Conservation (phyloP, 2,113 vertebrate genomes). For the Dinomys branickii region DNA sequence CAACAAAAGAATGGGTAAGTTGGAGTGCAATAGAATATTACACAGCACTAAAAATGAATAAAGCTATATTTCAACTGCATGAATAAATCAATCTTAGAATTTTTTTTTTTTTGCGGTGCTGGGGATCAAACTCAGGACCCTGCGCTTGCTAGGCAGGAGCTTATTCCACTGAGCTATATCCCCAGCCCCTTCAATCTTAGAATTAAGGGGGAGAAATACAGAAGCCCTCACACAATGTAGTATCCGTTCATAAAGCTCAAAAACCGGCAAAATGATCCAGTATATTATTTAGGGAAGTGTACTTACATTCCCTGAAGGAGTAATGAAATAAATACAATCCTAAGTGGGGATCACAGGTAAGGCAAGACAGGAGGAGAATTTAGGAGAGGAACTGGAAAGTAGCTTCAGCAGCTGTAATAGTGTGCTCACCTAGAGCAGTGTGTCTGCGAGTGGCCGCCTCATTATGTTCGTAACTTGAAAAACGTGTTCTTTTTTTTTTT, state of each 20-base stretch:
- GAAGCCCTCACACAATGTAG: not conserved
- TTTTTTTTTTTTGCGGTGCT: no score
- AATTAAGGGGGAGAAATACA: not conserved
- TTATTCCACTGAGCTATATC: no score
- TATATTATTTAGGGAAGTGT: not conserved
- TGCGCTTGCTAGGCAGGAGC: no score
- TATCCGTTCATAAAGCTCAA: not conserved
- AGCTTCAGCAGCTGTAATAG: not conserved
- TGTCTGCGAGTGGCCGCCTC: not conserved
- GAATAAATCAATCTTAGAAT: not conserved
- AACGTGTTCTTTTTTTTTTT: no score
- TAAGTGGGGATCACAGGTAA: not conserved
- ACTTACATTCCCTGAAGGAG: not conserved
- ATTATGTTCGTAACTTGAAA: not conserved
- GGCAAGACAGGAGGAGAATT: not conserved
- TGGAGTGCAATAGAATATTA: not conserved
- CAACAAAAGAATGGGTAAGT: not conserved
- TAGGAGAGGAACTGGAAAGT: not conserved
- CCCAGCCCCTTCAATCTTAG: no score
- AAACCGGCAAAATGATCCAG: slow-evolving; percentile 17
- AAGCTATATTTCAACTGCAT: not conserved
- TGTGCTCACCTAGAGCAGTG: not conserved
- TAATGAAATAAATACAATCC: not conserved
- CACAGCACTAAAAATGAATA: not conserved
- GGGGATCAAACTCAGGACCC: no score